Conservation (phyloP, 2,797 vertebrate genomes). For the Coilia nasus region DNA sequence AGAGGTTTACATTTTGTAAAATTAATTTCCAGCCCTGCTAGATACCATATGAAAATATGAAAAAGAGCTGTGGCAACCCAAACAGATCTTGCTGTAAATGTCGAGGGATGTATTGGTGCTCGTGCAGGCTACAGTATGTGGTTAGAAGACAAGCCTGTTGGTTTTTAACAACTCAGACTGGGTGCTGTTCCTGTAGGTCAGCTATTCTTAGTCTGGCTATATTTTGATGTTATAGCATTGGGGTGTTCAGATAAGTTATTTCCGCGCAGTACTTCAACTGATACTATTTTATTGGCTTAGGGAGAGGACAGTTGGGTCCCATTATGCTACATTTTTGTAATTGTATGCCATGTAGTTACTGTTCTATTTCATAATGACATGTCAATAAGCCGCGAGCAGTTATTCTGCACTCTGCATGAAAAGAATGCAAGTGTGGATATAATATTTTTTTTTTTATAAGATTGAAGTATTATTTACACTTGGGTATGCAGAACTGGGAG, state of each 20-base stretch:
- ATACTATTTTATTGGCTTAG: background rate
- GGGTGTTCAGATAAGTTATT: constrained; percentile 94
- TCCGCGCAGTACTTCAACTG: background rate
- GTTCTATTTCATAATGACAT: too few relatives aligned
- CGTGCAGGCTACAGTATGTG: background rate
- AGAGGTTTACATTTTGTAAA: too few relatives aligned
- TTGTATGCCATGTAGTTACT: too few relatives aligned
- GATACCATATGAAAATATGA: background rate
- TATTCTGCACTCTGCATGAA: too few relatives aligned
- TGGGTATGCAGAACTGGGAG: too few relatives aligned
- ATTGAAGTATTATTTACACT: too few relatives aligned
- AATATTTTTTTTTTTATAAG: too few relatives aligned
- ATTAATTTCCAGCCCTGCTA: too few relatives aligned
- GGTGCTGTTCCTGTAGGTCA: constrained; percentile 95
- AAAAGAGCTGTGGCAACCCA: background rate
- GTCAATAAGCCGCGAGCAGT: too few relatives aligned
- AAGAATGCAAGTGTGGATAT: too few relatives aligned
- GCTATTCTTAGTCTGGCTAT: constrained; percentile 99
- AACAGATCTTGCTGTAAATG: background rate
- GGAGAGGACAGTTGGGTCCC: background rate
- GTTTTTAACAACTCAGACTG: constrained; percentile 52
- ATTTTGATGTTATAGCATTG: constrained; percentile 94
- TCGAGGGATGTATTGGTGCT: background rate
- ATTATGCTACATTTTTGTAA: too few relatives aligned
- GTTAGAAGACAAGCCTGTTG: background rate